Evolutionary conservation across 2,797 vertebrate species (phyloP).

Genomic region (Pipistrellus kuhlii): DNA sequence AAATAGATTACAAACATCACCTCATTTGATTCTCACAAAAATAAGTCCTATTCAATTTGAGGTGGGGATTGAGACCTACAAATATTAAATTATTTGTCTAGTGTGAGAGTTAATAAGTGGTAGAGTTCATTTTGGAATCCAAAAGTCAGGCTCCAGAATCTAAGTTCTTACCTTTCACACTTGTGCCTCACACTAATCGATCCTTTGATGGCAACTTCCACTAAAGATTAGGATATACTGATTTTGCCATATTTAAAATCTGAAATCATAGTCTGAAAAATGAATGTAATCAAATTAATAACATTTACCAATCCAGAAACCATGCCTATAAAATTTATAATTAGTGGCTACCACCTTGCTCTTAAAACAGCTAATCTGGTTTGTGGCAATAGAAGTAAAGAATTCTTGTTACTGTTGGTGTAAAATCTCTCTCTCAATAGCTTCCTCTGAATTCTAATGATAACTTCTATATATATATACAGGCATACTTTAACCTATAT

Average conservation of each 20-base stretch:
- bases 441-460: not conserved
- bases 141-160: not conserved
- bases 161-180: not conserved
- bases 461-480: not conserved
- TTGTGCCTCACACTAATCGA: not conserved
- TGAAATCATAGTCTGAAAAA: not conserved
- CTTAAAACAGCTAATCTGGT: not conserved
- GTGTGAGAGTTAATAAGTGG: not conserved
- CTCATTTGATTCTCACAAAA: not conserved
- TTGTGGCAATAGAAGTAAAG: not conserved
- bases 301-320: not conserved
- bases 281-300: not conserved
- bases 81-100: not conserved
- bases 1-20: not conserved
- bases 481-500: not conserved
- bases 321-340: not conserved
- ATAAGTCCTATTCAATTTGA: not conserved
- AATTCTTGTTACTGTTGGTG: not conserved
- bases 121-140: not conserved
- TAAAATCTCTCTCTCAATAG: not conserved
- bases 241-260: not conserved
- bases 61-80: not conserved
- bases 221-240: not conserved
- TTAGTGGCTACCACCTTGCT: not conserved
- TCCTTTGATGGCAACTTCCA: not conserved